Evolutionary conservation across 1,140 invertebrate genomes (phyloP).

Genomic region (Limonius californicus): DNA sequence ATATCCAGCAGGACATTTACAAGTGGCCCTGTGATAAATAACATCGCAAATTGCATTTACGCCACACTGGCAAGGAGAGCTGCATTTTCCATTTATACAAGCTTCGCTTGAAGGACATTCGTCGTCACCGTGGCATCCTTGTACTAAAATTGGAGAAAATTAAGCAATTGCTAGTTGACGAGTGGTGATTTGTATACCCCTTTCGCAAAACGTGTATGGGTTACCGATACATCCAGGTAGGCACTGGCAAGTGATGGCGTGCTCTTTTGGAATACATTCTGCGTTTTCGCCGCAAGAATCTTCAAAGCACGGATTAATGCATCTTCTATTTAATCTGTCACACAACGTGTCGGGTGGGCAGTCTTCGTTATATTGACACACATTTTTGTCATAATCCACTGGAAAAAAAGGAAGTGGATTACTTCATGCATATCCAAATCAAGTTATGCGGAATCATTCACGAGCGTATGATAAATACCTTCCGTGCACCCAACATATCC

Average conservation of each 20-base stretch:
- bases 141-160: constrained; percentile 55
- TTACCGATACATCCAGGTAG: constrained; percentile 72
- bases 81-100: constrained; percentile 70
- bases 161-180: no score
- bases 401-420: constrained; percentile 39
- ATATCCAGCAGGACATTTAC: constrained; percentile 74
- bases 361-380: constrained; percentile 88
- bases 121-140: constrained; percentile 63
- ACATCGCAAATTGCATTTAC: constrained; percentile 73
- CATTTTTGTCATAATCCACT: constrained; percentile 62
- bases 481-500: constrained; percentile 73
- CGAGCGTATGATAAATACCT: constrained; percentile 58
- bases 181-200: constrained; percentile 52
- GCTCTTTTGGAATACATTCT: constrained; percentile 71
- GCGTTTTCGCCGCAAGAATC: constrained; percentile 82
- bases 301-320: constrained; percentile 78
- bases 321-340: constrained; percentile 75
- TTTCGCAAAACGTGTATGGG: constrained; percentile 68
- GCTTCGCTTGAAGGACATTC: constrained; percentile 68
- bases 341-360: constrained; percentile 78
- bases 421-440: background rate
- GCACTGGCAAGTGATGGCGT: constrained; percentile 75
- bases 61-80: constrained; percentile 73
- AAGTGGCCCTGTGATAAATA: constrained; percentile 65
- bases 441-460: background rate